A percentile compares a stretch with the other conserved stretches of the same genome.
phyloP scores from a whole-genome alignment of 2,113 vertebrate species.

The Polypterus bichir region DNA sequence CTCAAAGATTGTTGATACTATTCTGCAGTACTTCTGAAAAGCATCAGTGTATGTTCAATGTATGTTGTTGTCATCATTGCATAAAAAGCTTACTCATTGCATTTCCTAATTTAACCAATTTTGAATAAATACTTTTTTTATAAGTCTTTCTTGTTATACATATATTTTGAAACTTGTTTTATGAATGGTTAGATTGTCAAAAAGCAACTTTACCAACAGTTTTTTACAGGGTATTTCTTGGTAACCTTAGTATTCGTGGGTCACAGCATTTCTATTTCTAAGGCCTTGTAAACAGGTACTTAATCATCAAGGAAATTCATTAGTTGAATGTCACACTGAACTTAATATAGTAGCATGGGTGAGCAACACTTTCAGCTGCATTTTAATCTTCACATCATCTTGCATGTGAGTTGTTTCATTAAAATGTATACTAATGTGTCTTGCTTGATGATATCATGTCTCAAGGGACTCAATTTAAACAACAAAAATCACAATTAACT shows the following conservation, averaged over 20 bases:
- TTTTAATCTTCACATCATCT: constrained; percentile 32
- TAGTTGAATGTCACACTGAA: constrained; percentile 45
- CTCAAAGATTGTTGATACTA: too few relatives aligned
- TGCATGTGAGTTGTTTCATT: constrained; percentile 25
- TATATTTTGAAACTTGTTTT: too few relatives aligned
- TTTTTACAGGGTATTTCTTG: background rate
- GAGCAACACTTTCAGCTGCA: constrained; percentile 32
- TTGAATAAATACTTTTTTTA: too few relatives aligned
- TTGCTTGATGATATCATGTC: background rate
- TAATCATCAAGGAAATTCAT: constrained; percentile 55
- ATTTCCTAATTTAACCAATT: too few relatives aligned
- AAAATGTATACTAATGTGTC: background rate
- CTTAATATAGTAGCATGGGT: constrained; percentile 32
- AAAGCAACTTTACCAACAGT: too few relatives aligned
- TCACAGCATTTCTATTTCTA: constrained; percentile 31
- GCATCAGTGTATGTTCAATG: too few relatives aligned
- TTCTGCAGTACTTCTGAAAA: too few relatives aligned
- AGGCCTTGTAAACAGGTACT: constrained; percentile 30
- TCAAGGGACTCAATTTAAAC: background rate
- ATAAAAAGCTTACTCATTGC: too few relatives aligned
- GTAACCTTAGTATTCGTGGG: background rate
- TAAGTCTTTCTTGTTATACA: too few relatives aligned
- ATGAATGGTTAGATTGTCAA: too few relatives aligned
- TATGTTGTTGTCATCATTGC: too few relatives aligned
- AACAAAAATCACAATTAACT: background rate